A percentile compares a stretch with the other conserved stretches of the same genome.
Evolutionary conservation across 2,113 vertebrate species (phyloP).

Genomic region (Channa maculata): DNA sequence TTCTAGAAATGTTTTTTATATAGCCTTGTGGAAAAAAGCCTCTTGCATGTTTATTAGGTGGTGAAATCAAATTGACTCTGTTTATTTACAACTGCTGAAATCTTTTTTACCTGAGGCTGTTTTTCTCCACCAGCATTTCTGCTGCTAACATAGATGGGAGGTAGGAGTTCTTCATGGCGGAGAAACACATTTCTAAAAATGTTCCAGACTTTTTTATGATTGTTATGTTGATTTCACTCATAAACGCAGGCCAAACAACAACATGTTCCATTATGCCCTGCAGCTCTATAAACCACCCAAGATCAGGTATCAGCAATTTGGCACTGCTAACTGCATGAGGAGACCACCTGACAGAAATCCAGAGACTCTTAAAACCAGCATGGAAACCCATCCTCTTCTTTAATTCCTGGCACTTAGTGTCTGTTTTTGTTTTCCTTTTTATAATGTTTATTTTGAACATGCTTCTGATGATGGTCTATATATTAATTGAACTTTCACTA

Average conservation of each 20-base stretch:
- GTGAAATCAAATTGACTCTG: neutral
- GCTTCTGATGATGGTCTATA: too few relatives aligned
- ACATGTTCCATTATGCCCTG: neutral
- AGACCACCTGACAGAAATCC: neutral
- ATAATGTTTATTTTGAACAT: too few relatives aligned
- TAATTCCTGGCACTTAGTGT: too few relatives aligned
- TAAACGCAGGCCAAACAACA: neutral
- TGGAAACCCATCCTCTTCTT: neutral
- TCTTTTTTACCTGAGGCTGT: neutral
- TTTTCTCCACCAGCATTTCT: neutral
- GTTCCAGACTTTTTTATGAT: neutral
- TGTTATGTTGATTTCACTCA: neutral
- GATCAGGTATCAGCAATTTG: neutral
- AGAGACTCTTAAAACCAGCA: neutral
- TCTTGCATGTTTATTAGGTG: neutral
- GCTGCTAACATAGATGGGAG: neutral
- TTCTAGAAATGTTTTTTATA: neutral
- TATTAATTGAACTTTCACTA: too few relatives aligned
- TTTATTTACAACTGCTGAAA: constrained; percentile 18
- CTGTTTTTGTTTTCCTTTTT: too few relatives aligned
- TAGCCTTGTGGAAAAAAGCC: neutral
- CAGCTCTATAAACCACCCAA: neutral
- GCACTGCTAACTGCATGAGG: neutral
- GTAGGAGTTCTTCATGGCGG: neutral
- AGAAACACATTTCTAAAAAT: neutral